These are phyloP conservation scores for Anguilla marmorata DNA, from an alignment of 2,797 vertebrate genomes.

Conservation along the genomic window DNA sequence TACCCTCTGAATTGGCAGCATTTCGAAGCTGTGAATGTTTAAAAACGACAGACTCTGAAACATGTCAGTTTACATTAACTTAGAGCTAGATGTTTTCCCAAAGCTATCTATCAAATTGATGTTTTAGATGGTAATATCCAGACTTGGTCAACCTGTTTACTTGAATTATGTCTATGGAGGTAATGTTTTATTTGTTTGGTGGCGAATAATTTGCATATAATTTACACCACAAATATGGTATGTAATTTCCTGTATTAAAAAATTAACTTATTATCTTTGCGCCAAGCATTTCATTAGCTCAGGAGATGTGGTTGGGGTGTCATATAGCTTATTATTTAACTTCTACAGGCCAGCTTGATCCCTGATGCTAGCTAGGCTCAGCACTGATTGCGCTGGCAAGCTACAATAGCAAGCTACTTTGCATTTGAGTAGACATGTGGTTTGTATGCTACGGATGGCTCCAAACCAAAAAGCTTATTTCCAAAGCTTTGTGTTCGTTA, in stretches of 20 bases:
- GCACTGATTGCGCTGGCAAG: no score
- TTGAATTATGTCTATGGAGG: not conserved
- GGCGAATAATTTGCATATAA: not conserved
- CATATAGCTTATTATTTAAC: not conserved
- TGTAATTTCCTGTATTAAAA: no score
- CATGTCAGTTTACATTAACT: not conserved
- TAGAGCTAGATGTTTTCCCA: not conserved
- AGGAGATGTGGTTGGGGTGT: not conserved
- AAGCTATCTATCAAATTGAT: not conserved
- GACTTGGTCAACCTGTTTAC: not conserved
- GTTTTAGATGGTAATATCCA: not conserved
- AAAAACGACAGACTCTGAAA: not conserved
- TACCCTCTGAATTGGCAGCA: constrained; percentile 7
- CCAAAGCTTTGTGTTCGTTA: no score
- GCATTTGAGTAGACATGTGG: not conserved
- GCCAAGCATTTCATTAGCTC: not conserved
- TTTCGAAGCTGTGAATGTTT: constrained; percentile 24
- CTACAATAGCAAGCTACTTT: not conserved
- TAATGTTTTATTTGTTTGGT: not conserved
- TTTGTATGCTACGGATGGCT: not conserved
- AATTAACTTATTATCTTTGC: no score
- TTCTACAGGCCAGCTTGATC: not conserved
- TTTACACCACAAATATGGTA: not conserved
- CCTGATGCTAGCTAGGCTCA: not conserved
- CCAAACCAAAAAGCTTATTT: no score